Percentiles rank a stretch among this genome's conserved stretches.
Conservation (phyloP, 1,140 invertebrate genomes). For the Subanguina moxae region DNA sequence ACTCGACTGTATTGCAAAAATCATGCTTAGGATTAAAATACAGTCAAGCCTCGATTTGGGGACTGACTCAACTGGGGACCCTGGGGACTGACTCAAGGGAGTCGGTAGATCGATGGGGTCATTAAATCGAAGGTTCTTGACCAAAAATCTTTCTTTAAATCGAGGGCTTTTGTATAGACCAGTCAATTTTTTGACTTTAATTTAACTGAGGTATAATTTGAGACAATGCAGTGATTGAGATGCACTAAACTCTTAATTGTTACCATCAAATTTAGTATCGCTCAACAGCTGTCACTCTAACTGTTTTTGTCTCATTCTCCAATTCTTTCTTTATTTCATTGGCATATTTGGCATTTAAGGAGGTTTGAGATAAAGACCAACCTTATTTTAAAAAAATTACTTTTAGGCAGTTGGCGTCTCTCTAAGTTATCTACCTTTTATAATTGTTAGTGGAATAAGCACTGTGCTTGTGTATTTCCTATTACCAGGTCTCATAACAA, state of each 20-base stretch:
- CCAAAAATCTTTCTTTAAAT: too few relatives aligned
- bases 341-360: conserved; percentile 55
- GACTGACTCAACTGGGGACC: too few relatives aligned
- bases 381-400: not conserved
- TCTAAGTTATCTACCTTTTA: conserved; percentile 54
- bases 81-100: too few relatives aligned
- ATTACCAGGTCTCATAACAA: conserved; percentile 41
- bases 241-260: too few relatives aligned
- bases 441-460: conserved; percentile 42
- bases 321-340: conserved; percentile 54
- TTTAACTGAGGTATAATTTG: conserved; percentile 10
- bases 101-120: too few relatives aligned
- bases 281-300: conserved; percentile 48
- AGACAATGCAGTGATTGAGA: too few relatives aligned
- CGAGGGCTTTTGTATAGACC: too few relatives aligned
- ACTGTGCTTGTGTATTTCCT: conserved; percentile 49
- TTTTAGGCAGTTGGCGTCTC: conserved; percentile 54
- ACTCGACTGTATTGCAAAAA: too few relatives aligned
- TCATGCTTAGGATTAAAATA: too few relatives aligned
- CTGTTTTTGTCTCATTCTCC: conserved; percentile 54
- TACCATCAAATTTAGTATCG: conserved; percentile 43
- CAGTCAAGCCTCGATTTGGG: too few relatives aligned
- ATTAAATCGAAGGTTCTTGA: too few relatives aligned
- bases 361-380: conserved; percentile 23
- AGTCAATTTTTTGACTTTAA: not conserved